Evolutionary conservation across 2,797 vertebrate genomes (phyloP).

Genomic region (Perdix hodgsoniae): DNA sequence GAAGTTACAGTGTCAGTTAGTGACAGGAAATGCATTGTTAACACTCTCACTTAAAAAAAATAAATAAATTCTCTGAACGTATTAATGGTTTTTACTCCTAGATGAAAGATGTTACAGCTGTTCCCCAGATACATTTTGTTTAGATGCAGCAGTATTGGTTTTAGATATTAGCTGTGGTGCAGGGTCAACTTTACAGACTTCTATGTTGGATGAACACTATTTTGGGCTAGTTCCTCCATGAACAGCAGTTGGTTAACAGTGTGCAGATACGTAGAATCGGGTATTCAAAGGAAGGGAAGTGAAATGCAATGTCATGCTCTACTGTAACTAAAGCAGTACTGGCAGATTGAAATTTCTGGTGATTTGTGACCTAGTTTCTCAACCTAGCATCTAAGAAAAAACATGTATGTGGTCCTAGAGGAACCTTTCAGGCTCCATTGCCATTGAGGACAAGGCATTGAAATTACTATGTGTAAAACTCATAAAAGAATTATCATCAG

Average conservation of each 20-base stretch:
- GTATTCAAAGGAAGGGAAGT: neutral
- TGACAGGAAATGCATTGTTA: neutral
- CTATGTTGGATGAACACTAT: neutral
- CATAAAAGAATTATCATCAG: neutral
- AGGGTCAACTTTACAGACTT: neutral
- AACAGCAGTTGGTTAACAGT: neutral
- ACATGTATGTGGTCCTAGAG: neutral
- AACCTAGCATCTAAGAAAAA: neutral
- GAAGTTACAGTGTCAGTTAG: neutral
- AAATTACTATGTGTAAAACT: neutral
- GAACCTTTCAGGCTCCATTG: neutral
- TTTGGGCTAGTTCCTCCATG: neutral
- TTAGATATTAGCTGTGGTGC: neutral
- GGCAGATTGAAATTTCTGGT: neutral
- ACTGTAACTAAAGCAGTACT: fast-evolving
- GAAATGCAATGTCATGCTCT: neutral
- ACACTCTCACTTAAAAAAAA: neutral
- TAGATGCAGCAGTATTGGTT: neutral
- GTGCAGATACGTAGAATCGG: neutral
- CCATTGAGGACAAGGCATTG: neutral
- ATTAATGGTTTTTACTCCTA: neutral
- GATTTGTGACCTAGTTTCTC: neutral
- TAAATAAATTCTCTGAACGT: neutral
- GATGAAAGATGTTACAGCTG: neutral
- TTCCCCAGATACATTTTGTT: neutral